Evolutionary conservation across 1,140 invertebrate species (phyloP), one percentile per base, ranked within the genome.

Genomic region (Leptinotarsa texana): DNA sequence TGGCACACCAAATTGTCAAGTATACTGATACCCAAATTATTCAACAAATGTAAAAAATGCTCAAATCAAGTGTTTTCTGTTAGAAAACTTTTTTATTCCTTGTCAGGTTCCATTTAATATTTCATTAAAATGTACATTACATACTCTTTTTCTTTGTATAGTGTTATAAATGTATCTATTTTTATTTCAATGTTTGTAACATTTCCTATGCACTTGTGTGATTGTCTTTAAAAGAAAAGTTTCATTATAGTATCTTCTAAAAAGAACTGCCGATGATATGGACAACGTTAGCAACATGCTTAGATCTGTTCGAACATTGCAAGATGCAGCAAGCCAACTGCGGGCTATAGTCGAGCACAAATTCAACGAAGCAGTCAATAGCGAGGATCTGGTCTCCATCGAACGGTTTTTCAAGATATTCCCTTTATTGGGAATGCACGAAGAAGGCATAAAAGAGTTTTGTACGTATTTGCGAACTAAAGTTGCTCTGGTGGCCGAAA

Each of bases 331-430:
- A 3, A 84, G 81, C 74, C 86, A 88, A 76, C 82, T 87, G 51
- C 89, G 91, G 77, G 86, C 87, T 42, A 91, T 97, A 68, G 91
- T 98, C 1, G 91, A 91, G 24, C 89, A 89, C 61, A 93, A 94
- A 80, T 97, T 99, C 85, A 95, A 98, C 82, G 95, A 98, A 81
- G 96, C 98, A 33, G 93, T 98, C 0, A 91, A 92, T 73, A 91
- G 91, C 65, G 93, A 96, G 83, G 97, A 99, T 87, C 88, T 94
- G 22, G 94, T 94, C 4, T 95, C 95, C 3, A 94, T 99, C 18
- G 97, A 99, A 91, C 95, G 97, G 77, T 97, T 99, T 85, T 99
- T 99, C 84, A 99, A 99, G 87, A 93, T 99, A 81, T 99, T 99
- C 86, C 98, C 98, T 3, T 88, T 99, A 24, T 88, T 99, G 4